Evolutionary conservation across 2,888 invertebrate genomes (phyloP).

Genomic region (Napeogenes inachia): DNA sequence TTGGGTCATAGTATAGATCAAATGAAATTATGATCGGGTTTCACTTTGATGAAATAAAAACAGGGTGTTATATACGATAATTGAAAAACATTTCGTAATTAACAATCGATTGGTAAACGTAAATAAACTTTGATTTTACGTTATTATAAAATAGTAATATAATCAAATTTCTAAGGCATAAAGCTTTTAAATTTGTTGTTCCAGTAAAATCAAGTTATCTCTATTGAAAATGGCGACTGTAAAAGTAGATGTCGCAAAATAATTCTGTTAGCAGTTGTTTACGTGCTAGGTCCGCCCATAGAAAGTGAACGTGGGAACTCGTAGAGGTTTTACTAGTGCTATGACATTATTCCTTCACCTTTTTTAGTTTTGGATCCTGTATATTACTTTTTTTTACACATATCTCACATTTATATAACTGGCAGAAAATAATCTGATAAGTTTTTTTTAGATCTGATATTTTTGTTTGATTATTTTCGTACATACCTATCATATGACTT

Average conservation of each 20-base stretch:
- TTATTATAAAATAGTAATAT: too few species aligned
- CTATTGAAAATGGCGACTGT: conserved; percentile 5
- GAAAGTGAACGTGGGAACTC: conserved; percentile 64
- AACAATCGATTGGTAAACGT: too few species aligned
- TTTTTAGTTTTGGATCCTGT: not conserved
- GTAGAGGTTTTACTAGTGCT: conserved; percentile 25
- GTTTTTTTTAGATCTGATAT: too few species aligned
- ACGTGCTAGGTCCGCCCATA: conserved; percentile 46
- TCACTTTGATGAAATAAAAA: too few species aligned
- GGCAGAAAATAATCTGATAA: too few species aligned
- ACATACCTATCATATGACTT: too few species aligned
- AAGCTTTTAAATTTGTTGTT: not conserved
- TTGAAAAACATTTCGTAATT: too few species aligned
- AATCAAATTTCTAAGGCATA: too few species aligned
- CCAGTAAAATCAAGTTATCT: conserved; percentile 13
- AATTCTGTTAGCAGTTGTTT: conserved; percentile 40
- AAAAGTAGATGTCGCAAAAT: conserved; percentile 22
- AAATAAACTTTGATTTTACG: too few species aligned
- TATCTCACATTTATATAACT: not conserved
- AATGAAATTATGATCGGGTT: too few species aligned
- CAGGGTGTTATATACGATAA: too few species aligned
- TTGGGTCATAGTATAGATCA: conserved; percentile 13
- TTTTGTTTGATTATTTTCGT: too few species aligned
- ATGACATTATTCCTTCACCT: conserved; percentile 18
- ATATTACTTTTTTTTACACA: not conserved